A percentile compares a stretch with the other conserved stretches of the same genome.
Conservation (phyloP, 2,888 invertebrate species). For the Synergus japonicus region DNA sequence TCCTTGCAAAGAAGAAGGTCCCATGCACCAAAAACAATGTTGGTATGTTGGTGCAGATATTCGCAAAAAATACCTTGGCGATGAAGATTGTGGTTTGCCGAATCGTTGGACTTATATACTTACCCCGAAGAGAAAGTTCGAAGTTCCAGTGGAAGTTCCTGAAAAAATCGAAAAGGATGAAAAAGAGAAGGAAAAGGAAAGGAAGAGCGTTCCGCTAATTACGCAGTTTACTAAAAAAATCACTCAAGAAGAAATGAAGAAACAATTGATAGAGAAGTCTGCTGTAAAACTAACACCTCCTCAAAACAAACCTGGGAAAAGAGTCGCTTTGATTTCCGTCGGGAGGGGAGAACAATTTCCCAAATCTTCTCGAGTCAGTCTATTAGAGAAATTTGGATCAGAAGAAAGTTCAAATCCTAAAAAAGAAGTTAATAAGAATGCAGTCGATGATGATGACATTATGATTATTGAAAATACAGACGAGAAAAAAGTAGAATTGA, state of each 20-base stretch:
- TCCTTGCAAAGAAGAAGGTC: constrained; percentile 79
- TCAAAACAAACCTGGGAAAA: constrained; percentile 63
- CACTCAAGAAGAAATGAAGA: constrained; percentile 71
- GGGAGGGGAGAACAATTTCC: constrained; percentile 65
- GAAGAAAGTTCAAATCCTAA: constrained; percentile 2
- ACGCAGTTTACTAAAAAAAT: constrained; percentile 78
- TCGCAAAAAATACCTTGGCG: constrained; percentile 79
- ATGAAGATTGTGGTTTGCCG: constrained; percentile 78
- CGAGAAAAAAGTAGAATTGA: background rate
- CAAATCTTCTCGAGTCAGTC: constrained; percentile 59
- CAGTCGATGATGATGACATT: constrained; percentile 50
- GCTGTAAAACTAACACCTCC: constrained; percentile 56
- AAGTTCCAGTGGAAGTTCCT: constrained; percentile 50
- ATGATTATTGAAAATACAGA: constrained; percentile 46
- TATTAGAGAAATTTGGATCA: constrained; percentile 54
- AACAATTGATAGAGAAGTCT: constrained; percentile 60
- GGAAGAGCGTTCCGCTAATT: constrained; percentile 77
- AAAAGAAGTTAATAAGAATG: constrained; percentile 18
- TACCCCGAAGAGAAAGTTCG: constrained; percentile 60
- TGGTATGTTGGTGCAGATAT: constrained; percentile 83
- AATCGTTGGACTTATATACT: constrained; percentile 81
- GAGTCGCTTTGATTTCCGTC: constrained; percentile 69
- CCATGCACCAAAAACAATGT: constrained; percentile 80
- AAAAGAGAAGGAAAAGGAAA: constrained; percentile 59
- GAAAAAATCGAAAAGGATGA: constrained; percentile 57